Conservation (phyloP, 2,113 vertebrate genomes). For the Aphyosemion australe region DNA sequence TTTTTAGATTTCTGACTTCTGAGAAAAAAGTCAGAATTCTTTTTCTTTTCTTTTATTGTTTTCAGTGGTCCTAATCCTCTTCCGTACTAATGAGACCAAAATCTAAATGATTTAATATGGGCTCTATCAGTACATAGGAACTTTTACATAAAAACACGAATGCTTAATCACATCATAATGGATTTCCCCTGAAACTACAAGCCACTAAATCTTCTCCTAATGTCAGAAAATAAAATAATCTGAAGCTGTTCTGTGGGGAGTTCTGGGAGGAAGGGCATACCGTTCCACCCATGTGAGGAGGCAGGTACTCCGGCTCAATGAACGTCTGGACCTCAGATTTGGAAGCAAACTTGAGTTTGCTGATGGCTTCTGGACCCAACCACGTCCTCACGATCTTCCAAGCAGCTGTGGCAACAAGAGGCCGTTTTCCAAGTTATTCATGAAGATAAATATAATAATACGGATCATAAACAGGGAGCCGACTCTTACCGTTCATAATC, state of each 20-base stretch:
- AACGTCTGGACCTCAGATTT: slow-evolving; percentile 87
- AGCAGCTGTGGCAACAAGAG: slow-evolving; percentile 84
- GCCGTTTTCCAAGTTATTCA: neutral
- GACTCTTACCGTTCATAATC: slow-evolving; percentile 96
- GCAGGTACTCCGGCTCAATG: slow-evolving; percentile 88
- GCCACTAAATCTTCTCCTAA: neutral
- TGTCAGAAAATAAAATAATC: neutral
- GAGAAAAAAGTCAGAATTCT: too few species aligned
- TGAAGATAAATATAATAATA: neutral
- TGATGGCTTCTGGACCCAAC: slow-evolving; percentile 94
- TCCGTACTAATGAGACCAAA: too few species aligned
- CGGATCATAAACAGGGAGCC: neutral
- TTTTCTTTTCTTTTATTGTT: too few species aligned
- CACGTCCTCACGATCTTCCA: slow-evolving; percentile 96
- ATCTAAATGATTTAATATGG: too few species aligned
- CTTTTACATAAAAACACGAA: too few species aligned
- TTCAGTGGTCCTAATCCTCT: too few species aligned
- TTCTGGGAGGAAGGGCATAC: slow-evolving; percentile 72
- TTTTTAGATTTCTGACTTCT: too few species aligned
- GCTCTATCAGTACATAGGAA: too few species aligned
- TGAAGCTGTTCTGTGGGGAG: neutral
- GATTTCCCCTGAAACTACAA: too few species aligned
- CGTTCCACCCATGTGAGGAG: slow-evolving; percentile 92
- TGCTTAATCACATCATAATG: too few species aligned
- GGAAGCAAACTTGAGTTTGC: slow-evolving; percentile 89